Percentiles rank a stretch among this genome's conserved stretches.
phyloP scores from a whole-genome alignment of 1,140 invertebrate species.

The Augochlora pura region DNA sequence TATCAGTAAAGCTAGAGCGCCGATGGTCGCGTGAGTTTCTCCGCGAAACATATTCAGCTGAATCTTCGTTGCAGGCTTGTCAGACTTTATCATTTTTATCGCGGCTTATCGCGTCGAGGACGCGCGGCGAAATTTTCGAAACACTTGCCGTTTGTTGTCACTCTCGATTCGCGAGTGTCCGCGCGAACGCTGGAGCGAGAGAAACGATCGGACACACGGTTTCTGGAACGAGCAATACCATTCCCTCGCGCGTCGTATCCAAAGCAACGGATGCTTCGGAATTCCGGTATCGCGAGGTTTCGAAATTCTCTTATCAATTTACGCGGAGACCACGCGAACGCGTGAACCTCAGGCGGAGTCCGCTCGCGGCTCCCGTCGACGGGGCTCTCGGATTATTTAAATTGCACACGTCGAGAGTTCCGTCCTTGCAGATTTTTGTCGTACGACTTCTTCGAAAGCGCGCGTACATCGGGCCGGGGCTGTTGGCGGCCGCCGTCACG shows the following conservation, averaged over 20 bases:
- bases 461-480: background rate
- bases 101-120: constrained; percentile 2
- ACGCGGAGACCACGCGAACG: no score
- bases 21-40: constrained; percentile 29
- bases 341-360: no score
- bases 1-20: constrained; percentile 1
- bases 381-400: constrained; percentile 6
- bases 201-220: no score
- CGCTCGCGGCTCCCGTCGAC: no score
- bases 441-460: background rate
- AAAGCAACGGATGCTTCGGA: no score
- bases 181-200: no score
- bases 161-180: no score
- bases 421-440: constrained; percentile 13
- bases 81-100: constrained; percentile 20
- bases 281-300: background rate
- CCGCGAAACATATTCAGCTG: constrained; percentile 1
- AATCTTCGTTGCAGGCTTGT: background rate
- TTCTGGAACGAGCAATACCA: no score
- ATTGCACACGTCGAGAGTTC: background rate
- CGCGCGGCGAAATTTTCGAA: background rate
- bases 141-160: background rate
- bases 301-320: background rate
- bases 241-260: no score
- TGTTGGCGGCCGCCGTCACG: constrained; percentile 12